Base-by-base conservation (phyloP, 2,113 vertebrate species). In the Etheostoma cragini region DNA sequence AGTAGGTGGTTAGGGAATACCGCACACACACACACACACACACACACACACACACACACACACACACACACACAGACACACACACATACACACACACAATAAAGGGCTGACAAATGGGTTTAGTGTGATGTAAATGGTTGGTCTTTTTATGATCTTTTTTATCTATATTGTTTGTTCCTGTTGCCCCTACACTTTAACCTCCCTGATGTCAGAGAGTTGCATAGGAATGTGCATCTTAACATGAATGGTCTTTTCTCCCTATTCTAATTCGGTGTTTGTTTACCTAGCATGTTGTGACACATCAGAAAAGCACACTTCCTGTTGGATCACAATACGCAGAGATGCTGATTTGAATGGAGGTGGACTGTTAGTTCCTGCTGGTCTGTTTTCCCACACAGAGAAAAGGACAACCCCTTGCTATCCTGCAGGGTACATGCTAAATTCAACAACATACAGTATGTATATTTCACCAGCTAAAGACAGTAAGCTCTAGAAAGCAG, bases 111-210 rank as follows among this genome's bases (percentile, higher is more conserved):
- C 80, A 88, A 92, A 90, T 42, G 73, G 83, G 83, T 14, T 7
- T 74, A 78, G 79, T 91, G 88, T 88, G 77, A 91, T 92, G 91
- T 82, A 91, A 92, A 93, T 88, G 77, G 0, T 57, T 56, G 0
- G 62, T 80, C 81, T 80, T 83, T 81, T 85, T 74, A 68, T 3
- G 1, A 38, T 78, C 58, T 64, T 47, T 58, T 72, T 50, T 21
- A 12, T 53, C 45, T 76, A 21, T 60, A 17, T 7, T 73, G 83
- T 91, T 91, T 88, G 88, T 90, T 89, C 89, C 89, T 81, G 73
- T 63, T 80, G 19, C 86, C 53, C 76, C n/a, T 6, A 5, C 82
- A 71, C 78, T 83, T 64, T 81, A 17, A 69, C 62, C 71, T 64
- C 58, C 47, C 14, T 6, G 33, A 22, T 11, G 53, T 45, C 63